Conservation (phyloP, 2,113 vertebrate genomes). For the Paralichthys olivaceus region DNA sequence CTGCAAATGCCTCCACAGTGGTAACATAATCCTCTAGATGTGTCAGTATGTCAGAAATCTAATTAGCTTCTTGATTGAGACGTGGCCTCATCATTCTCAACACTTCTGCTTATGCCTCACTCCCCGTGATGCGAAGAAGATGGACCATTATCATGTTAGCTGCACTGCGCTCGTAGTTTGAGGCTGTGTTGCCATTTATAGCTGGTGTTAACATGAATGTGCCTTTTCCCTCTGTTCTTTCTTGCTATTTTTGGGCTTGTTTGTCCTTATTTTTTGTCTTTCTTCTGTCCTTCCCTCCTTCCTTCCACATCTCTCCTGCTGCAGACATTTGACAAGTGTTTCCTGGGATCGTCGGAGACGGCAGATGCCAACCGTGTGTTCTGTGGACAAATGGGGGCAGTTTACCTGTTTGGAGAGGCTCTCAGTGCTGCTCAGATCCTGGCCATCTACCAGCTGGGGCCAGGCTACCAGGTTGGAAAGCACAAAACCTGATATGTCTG, state of each 20-base stretch:
- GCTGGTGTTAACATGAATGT: constrained; percentile 2
- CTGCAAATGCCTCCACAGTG: constrained; percentile 21
- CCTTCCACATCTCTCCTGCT: constrained; percentile 10
- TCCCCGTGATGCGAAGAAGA: constrained; percentile 11
- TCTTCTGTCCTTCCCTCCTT: neutral
- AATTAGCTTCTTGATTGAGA: constrained; percentile 45
- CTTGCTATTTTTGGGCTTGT: constrained; percentile 32
- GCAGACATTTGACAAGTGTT: constrained; percentile 99
- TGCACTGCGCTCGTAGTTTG: constrained; percentile 8
- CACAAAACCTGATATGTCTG: neutral
- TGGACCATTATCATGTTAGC: constrained; percentile 14
- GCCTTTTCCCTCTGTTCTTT: constrained; percentile 10
- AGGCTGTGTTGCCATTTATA: constrained; percentile 42
- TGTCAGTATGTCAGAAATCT: constrained; percentile 42
- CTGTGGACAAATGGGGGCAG: constrained; percentile 97
- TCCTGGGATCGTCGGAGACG: constrained; percentile 97
- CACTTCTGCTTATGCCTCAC: constrained; percentile 12
- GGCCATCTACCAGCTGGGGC: constrained; percentile 96
- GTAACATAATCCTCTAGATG: constrained; percentile 24
- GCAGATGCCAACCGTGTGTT: constrained; percentile 96
- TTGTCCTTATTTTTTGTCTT: neutral
- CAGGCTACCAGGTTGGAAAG: constrained; percentile 92
- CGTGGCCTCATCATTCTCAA: constrained; percentile 17
- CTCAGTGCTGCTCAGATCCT: constrained; percentile 97
- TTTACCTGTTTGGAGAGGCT: constrained; percentile 96